Base-by-base conservation (phyloP, 2,888 invertebrate species). In the Alcis repandata region DNA sequence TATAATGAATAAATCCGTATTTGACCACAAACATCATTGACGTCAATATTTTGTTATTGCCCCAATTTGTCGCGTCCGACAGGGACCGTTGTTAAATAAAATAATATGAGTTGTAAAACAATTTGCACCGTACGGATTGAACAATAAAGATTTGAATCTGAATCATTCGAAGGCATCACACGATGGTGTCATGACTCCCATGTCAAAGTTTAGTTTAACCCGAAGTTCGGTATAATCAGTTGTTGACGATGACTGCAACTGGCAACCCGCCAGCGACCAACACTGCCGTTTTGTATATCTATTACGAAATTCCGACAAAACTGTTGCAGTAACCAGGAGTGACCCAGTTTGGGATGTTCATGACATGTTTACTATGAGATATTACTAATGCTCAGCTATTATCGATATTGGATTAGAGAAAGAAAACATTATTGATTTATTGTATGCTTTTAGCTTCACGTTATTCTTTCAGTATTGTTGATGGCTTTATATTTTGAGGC, bases 261-360 rank as follows among this genome's bases (percentile, higher is more conserved):
- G 92, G 92, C 90, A 77, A 64, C 43, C 57, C 45, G 79, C 92
- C 92, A 90, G 83, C 70, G 71, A 68, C 77, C 67, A 80, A 75
- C 79, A 75, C 80, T 81, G 78, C 78, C 83, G 88, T 87, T 89
- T 89, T 88, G 88, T 88, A 84, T 90, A 87, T 64, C 41, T 68
- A 60, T 92, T 91, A 90, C 90, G 91, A 91, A 91, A 92, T 92
- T 90, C 86, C 87, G 84, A 84, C 90, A 89, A 91, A 91, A 88
- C 87, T 85, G 89, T 89, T 91, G 89, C 91, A 88, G 64, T 65
- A 66, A 69, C 86, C 86, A 77, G 73, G 79, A 78, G 75, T 87
- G 92, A 86, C 92, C 92, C 84, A 85, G 84, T 89, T 92, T 73
- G 71, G 53, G 70, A 67, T 72, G 70, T 71, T 73, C 75, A 77